A percentile compares a stretch with the other conserved stretches of the same genome.
phyloP scores from a whole-genome alignment of 2,888 invertebrate species.

The Exephanes ischioxanthus region DNA sequence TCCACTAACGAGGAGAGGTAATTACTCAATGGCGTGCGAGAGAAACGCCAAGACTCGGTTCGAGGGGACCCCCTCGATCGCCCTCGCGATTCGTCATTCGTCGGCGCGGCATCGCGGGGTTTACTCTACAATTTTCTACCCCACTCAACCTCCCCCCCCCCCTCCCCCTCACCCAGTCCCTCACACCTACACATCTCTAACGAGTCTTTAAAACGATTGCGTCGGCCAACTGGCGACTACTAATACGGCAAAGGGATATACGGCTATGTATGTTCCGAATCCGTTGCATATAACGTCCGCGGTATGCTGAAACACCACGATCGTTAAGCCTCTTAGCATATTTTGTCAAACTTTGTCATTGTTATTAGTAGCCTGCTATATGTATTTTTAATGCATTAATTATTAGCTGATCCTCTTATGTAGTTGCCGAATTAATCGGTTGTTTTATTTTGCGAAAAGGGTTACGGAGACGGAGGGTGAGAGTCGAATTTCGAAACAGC shows the following conservation, averaged over 20 bases:
- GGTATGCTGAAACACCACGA: constrained; percentile 5
- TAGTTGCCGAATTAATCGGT: constrained; percentile 79
- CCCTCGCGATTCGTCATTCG: constrained; percentile 61
- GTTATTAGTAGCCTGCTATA: constrained; percentile 71
- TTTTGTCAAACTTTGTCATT: constrained; percentile 76
- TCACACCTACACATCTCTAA: constrained; percentile 16
- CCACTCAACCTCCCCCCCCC: neutral
- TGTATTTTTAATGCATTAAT: constrained; percentile 82
- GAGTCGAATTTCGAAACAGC: constrained; percentile 46
- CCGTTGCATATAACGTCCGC: neutral
- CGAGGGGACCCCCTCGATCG: constrained; percentile 45
- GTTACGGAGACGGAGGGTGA: constrained; percentile 37
- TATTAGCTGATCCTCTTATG: constrained; percentile 80
- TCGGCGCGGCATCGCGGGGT: constrained; percentile 38
- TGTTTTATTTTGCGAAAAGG: constrained; percentile 73
- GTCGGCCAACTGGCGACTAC: neutral
- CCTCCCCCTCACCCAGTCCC: neutral
- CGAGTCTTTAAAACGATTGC: constrained; percentile 36
- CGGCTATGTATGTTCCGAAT: neutral
- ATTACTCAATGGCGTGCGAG: constrained; percentile 83
- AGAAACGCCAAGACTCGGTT: constrained; percentile 61
- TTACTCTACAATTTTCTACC: constrained; percentile 60
- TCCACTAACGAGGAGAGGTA: constrained; percentile 82
- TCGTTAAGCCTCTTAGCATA: constrained; percentile 80
- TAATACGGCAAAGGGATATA: constrained; percentile 2